Percentiles rank a stretch among this genome's conserved stretches.
phyloP scores from a whole-genome alignment of 2,888 invertebrate species.

The Lithophane ornitopus region DNA sequence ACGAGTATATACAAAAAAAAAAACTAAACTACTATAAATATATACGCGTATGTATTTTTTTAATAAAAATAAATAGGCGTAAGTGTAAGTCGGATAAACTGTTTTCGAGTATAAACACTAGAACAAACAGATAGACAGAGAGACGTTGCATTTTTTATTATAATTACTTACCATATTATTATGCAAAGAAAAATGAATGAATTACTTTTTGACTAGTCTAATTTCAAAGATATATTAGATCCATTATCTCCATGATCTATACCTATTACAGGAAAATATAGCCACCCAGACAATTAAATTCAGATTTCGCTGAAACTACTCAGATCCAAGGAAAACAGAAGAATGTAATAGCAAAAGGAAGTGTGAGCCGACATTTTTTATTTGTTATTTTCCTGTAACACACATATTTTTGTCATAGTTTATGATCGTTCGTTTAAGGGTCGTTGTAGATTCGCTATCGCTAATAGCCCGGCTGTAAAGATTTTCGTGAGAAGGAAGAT shows the following conservation, averaged over 20 bases:
- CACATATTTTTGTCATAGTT: constrained; percentile 49
- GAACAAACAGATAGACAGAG: too few relatives aligned
- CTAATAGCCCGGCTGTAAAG: constrained; percentile 40
- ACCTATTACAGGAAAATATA: background rate
- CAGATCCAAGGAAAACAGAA: constrained; percentile 26
- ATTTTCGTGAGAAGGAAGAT: constrained; percentile 22
- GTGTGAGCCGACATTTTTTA: constrained; percentile 43
- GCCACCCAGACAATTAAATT: constrained; percentile 12
- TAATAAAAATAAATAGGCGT: background rate
- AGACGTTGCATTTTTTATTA: background rate
- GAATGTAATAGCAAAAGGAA: constrained; percentile 38
- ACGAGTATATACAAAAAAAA: too few relatives aligned
- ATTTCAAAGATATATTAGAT: constrained; percentile 2
- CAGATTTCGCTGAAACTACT: constrained; percentile 8
- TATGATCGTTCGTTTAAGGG: constrained; percentile 47
- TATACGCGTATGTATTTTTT: too few relatives aligned
- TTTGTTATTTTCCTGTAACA: constrained; percentile 58
- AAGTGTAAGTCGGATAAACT: too few relatives aligned
- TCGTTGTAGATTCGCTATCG: constrained; percentile 24
- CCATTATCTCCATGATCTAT: background rate
- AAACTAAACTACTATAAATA: too few relatives aligned
- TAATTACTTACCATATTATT: too few relatives aligned
- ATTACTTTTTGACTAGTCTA: background rate
- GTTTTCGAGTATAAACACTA: background rate
- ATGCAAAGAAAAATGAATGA: background rate